Evolutionary conservation across 37 sponge, comb jelly and placozoan genomes (phyloP), one percentile per base, ranked within the genome.

Genomic region (Spongilla lacustris): DNA sequence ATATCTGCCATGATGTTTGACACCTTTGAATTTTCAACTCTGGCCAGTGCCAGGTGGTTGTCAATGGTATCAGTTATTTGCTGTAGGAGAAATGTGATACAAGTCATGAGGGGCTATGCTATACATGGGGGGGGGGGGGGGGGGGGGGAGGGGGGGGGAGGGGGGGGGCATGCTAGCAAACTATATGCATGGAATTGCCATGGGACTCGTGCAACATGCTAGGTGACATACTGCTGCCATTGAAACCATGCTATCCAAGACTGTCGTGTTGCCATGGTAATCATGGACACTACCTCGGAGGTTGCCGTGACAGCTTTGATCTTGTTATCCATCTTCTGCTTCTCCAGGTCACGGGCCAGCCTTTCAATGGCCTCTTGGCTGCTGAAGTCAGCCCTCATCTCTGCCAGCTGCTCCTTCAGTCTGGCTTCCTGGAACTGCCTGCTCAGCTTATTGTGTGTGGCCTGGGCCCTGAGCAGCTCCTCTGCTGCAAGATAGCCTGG

Each of bases 401-500:
- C 41, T 21, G 25, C 33, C 10, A 86, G 50, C 22, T 74, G 41
- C 25, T 90, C 91, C 22, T 84, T 30, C 0, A 93, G 77, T 6
- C 67, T 75, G 12, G 77, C 85, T 22, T 83, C 84, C 37, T 87
- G 79, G 50, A 93, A 90, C 67, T 84, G 85, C 77, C 88, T 90
- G 78, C 69, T 93, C 66, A 93, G 77, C 71, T 66, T 84, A 28
- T 75, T 49, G 29, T 84, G 83, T 24, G 91, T 90, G 36, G 71
- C 67, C 76, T 90, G 88, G 32, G 94, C 91, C 77, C 67, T 91
- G 23, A 91, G 28, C 35, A 91, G 74, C 77, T 91, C 91, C 49
- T 91, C 87, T 26, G 87, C 78, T 32, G 87, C 91, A 30, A 67
- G 77, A 37, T 58, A 87, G 21, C 66, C 88, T 72, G 81, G 67